Evolutionary conservation across 2,797 vertebrate species (phyloP).

Genomic region (Rallus crepitans): DNA sequence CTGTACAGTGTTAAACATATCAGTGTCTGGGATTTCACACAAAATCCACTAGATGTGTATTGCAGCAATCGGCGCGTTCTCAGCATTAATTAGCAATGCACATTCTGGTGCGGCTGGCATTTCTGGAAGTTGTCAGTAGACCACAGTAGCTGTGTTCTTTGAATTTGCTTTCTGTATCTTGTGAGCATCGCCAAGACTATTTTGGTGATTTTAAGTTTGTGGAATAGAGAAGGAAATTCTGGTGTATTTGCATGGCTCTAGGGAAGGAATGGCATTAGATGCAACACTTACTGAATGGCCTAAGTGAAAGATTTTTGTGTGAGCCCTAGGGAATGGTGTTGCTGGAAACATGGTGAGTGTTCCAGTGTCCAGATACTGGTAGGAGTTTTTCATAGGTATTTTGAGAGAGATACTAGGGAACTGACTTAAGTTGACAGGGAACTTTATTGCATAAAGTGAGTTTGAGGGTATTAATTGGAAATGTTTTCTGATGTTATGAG

Average conservation of each 20-base stretch:
- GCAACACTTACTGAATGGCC: neutral
- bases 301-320: neutral
- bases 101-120: neutral
- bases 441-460: neutral
- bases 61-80: neutral
- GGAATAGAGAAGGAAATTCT: neutral
- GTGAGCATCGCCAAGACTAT: neutral
- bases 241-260: neutral
- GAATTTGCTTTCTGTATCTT: neutral
- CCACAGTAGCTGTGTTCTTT: neutral
- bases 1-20: neutral
- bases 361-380: neutral
- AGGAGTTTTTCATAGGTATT: neutral
- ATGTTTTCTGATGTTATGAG: neutral
- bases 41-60: neutral
- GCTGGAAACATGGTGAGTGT: neutral
- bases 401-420: neutral
- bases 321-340: neutral
- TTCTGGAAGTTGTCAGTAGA: neutral
- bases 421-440: neutral
- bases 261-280: neutral
- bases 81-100: neutral
- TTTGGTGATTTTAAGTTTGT: neutral
- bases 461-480: constrained; percentile 25
- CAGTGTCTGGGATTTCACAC: neutral